A percentile compares a stretch with the other conserved stretches of the same genome.
phyloP scores from a whole-genome alignment of 2,113 vertebrate genomes.

The Hiodon alosoides region DNA sequence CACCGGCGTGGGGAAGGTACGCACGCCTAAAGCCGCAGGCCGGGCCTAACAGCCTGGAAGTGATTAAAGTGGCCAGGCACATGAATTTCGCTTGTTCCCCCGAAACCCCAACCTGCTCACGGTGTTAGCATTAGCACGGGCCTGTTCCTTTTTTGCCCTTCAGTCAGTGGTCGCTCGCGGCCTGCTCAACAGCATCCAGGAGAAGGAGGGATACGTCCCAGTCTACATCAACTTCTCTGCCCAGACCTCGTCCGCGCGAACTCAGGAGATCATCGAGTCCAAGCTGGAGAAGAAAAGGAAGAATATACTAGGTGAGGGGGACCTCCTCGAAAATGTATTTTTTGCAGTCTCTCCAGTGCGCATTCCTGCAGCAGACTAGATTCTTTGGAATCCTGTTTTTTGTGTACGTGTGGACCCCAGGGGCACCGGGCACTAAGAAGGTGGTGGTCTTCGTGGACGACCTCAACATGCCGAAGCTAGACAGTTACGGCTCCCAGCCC shows the following conservation, averaged over 20 bases:
- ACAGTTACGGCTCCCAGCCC: constrained; percentile 76
- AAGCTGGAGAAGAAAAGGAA: constrained; percentile 79
- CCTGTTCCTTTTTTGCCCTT: not conserved
- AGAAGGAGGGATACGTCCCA: constrained; percentile 65
- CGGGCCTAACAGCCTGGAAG: not conserved
- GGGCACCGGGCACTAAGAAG: constrained; percentile 69
- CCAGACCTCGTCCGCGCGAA: constrained; percentile 71
- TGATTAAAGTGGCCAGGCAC: no score
- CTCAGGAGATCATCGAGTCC: constrained; percentile 80
- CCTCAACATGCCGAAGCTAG: constrained; percentile 78
- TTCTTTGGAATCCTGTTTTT: not conserved
- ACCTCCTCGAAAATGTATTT: not conserved
- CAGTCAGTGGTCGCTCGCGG: constrained; percentile 73
- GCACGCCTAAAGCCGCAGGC: not conserved
- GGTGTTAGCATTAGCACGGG: not conserved
- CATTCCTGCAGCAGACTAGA: not conserved
- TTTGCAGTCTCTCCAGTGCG: not conserved
- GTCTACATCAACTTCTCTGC: constrained; percentile 79
- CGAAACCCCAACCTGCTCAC: not conserved
- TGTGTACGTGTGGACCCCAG: constrained; percentile 39
- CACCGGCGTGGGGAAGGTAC: constrained; percentile 83
- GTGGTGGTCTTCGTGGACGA: constrained; percentile 80
- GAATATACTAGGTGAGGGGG: constrained; percentile 65
- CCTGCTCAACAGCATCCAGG: constrained; percentile 70
- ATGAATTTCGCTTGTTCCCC: not conserved